Evolutionary conservation across 1,140 invertebrate genomes (phyloP), one percentile per base, ranked within the genome.

Genomic region (Bombus confusus): DNA sequence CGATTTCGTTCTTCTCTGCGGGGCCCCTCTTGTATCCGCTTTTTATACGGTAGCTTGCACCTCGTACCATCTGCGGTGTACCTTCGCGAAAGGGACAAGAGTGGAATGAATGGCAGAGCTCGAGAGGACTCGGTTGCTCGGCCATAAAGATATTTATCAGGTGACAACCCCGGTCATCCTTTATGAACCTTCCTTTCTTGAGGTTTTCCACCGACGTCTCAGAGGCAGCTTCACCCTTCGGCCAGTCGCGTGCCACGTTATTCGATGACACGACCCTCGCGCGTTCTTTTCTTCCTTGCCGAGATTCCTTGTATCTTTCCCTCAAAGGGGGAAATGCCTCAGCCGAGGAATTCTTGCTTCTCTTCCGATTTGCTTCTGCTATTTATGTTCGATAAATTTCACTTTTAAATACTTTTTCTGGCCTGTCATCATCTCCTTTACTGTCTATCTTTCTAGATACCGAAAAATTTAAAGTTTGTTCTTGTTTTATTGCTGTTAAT

Each of bases 101-200:
- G 75, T 28, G 18, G 57, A 47, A 64, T 62, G 62, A 83, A 52
- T 69, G 34, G 62, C 57, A 34, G 69, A 28, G 37, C 18, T 4
- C 13, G 22, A n/a, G 41, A 77, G 41, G 57, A 28, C 69, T 72
- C 71, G 77, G n/a, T 77, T 34, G 72, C 52, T 59, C 77, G 80
- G 28, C 87, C 87, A 91, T 93, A 91, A 93, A 94, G 92, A 94
- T 93, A 93, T 92, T 92, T 92, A 93, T 94, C 91, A 93, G 80
- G 84, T 90, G 84, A 86, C 89, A 87, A 81, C 64, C 82, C 75
- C 77, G 90, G 90, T 91, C 91, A 92, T 92, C 86, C 90, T 91
- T 93, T 92, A 91, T 84, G 85, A 83, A 79, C 77, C 74, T 73
- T 84, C n/a, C 52, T 62, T 77, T 34, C 73, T 84, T 64, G 79